These are phyloP conservation scores for Papilio dardanus DNA, from an alignment of 1,140 invertebrate species.

Conservation along the genomic window DNA sequence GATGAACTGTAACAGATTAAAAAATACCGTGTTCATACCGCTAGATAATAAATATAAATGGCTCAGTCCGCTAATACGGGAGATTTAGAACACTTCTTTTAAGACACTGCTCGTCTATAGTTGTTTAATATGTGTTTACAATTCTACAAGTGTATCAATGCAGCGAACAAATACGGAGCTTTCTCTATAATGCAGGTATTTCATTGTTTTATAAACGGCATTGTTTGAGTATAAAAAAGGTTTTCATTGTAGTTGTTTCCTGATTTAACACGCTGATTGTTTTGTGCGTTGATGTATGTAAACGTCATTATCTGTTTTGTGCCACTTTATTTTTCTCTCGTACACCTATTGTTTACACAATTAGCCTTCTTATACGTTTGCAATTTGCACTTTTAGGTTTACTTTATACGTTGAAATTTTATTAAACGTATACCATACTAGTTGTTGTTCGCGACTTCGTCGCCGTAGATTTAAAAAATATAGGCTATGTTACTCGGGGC, in stretches of 20 bases:
- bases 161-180: slow-evolving; percentile 19
- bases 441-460: no score
- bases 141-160: slow-evolving; percentile 6
- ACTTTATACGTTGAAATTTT: not conserved
- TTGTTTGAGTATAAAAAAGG: slow-evolving; percentile 25
- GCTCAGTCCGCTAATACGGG: not conserved
- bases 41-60: slow-evolving; percentile 43
- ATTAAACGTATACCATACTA: no score
- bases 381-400: not conserved
- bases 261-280: slow-evolving; percentile 21
- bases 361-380: not conserved
- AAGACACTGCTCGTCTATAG: not conserved
- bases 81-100: not conserved
- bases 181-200: slow-evolving; percentile 28
- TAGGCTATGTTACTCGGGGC: no score
- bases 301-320: slow-evolving; percentile 11
- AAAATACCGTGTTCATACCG: slow-evolving; percentile 34
- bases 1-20: slow-evolving; percentile 19
- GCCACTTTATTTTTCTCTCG: slow-evolving; percentile 1
- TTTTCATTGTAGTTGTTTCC: slow-evolving; percentile 8
- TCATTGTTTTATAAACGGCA: slow-evolving; percentile 11
- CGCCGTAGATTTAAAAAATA: no score
- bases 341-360: slow-evolving; percentile 1
- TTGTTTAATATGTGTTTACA: slow-evolving; percentile 31
- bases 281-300: slow-evolving; percentile 17